Base-by-base conservation (phyloP, 1,140 invertebrate genomes). In the Drosophila takahashii region DNA sequence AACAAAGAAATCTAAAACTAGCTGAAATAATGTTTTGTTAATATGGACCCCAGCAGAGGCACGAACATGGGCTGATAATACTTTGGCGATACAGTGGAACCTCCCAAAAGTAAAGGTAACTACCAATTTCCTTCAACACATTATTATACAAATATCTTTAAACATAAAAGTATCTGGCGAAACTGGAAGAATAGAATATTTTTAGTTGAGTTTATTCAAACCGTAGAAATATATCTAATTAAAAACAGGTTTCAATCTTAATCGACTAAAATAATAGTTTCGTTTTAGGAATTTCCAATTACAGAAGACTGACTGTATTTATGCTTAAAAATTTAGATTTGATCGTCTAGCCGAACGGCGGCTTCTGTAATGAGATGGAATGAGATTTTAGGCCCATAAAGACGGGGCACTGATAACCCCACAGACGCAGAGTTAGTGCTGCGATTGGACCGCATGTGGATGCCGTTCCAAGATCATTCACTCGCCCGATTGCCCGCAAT, bases 401-500 rank as follows among this genome's bases (percentile, higher is more conserved):
- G 41, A 62, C 29, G 16, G 37, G 51, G 22, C 26, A 75, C 77
- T 86, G 81, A 85, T 86, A 85, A 85, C 77, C 81, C 81, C 57
- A 41, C 29, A 52, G 60, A 39, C 47, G 62, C 66, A 45, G 22
- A 70, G 41, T 45, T 56, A 57, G 51, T 34, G 41, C 42, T 45
- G 27, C 11, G 67, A 70, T 71, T 70, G 67, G 69, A 58, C 42
- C 47, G 58, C 62, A 48, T 77, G 79, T 87, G 78, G 83, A 86
- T 87, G 70, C 54, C 61, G 51, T 86, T 87, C 74, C 59, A 56
- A 47, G 79, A 67, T 59, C 78, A 42, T 32, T 62, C 54, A 70
- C 58, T 79, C 77, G 77, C 48, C 62, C 56, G 58, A 66, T 73
- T 57, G 65, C 44, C 41, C 62, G 53, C 52, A 42, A 60, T 73